Evolutionary conservation across 2,797 vertebrate species (phyloP).

Genomic region (Myiotriccus ornatus): DNA sequence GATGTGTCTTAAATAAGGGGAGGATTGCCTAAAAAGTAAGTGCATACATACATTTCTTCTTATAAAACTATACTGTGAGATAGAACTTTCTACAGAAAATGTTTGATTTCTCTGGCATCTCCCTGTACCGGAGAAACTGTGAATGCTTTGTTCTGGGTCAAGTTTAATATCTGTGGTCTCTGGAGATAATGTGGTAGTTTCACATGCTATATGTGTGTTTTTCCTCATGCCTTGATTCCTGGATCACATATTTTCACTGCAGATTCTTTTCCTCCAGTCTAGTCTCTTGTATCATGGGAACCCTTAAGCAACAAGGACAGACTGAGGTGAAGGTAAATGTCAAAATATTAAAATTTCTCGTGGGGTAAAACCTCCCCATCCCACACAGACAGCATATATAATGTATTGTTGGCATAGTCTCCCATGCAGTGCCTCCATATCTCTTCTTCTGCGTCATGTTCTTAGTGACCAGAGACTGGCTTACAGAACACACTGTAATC

Average conservation of each 20-base stretch:
- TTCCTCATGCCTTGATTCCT: background rate
- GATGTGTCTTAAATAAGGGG: background rate
- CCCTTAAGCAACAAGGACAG: background rate
- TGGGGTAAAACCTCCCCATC: background rate
- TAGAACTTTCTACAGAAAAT: background rate
- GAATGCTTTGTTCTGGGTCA: background rate
- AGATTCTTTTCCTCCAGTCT: background rate
- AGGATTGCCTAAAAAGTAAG: background rate
- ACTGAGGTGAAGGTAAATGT: background rate
- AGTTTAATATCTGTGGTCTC: background rate
- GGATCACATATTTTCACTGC: background rate
- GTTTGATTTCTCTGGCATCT: background rate
- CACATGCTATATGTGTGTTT: background rate
- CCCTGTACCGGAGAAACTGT: background rate
- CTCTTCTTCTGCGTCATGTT: background rate
- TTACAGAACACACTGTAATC: background rate
- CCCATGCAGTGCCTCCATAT: accelerated
- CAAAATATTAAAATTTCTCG: background rate
- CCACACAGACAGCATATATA: background rate
- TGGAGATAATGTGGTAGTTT: background rate
- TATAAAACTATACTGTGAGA: background rate
- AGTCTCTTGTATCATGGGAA: background rate
- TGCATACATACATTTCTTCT: background rate
- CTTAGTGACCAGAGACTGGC: background rate
- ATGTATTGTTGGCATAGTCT: background rate